Percentiles rank a stretch among this genome's conserved stretches.
These are phyloP conservation scores for Strigamia crassipes DNA, from an alignment of 2,888 invertebrate species.

Conservation along the genomic window DNA sequence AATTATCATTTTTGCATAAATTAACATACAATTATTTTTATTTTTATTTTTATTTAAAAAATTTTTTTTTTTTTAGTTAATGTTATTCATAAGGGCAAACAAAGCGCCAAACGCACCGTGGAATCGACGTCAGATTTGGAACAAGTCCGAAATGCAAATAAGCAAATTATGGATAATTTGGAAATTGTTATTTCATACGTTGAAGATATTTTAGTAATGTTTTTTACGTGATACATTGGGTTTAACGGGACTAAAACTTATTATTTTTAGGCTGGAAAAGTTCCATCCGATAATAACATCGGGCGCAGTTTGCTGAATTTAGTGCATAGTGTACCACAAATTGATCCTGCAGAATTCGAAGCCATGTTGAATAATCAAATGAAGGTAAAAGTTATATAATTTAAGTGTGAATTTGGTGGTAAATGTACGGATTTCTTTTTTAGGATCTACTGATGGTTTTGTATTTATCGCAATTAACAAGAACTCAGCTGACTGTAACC, in stretches of 20 bases:
- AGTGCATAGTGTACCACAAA: conserved; percentile 88
- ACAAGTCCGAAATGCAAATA: conserved; percentile 84
- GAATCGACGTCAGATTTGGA: conserved; percentile 63
- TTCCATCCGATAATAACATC: conserved; percentile 78
- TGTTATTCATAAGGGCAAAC: conserved; percentile 81
- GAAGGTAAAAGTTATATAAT: conserved; percentile 65
- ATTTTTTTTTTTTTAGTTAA: conserved; percentile 62
- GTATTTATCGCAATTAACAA: conserved; percentile 91
- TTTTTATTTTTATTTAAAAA: not conserved
- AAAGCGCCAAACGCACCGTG: conserved; percentile 66
- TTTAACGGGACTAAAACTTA: no score
- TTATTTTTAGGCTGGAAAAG: conserved; percentile 66
- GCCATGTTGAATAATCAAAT: conserved; percentile 95
- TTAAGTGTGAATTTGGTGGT: conserved; percentile 20
- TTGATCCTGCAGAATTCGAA: conserved; percentile 86
- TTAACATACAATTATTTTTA: not conserved
- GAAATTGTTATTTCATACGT: conserved; percentile 80
- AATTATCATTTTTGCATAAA: conserved; percentile 51
- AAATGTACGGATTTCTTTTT: conserved; percentile 51
- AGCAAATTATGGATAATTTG: conserved; percentile 74
- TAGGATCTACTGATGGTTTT: conserved; percentile 95
- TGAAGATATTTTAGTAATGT: conserved; percentile 77
- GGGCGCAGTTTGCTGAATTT: conserved; percentile 89
- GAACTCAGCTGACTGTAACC: conserved; percentile 93
- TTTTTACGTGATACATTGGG: no score